These are phyloP conservation scores for Crocidura indochinensis DNA, from an alignment of 2,797 vertebrate species.

Conservation along the genomic window DNA sequence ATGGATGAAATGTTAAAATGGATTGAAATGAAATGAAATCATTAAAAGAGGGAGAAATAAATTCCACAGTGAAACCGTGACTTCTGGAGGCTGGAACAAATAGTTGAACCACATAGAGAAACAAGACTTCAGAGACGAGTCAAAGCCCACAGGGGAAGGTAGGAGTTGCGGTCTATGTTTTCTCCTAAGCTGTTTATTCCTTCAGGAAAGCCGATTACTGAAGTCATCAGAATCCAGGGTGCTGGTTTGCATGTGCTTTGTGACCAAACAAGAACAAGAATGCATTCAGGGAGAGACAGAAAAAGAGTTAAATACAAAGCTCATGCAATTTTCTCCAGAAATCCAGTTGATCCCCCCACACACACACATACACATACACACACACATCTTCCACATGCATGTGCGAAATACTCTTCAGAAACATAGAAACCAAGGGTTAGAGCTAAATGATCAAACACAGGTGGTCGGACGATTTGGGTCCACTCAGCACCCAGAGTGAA, in stretches of 20 bases:
- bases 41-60: background rate
- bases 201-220: background rate
- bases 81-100: background rate
- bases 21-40: constrained; percentile 27
- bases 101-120: background rate
- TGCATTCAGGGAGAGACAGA: background rate
- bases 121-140: background rate
- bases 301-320: too few relatives aligned
- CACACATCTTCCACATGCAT: too few relatives aligned
- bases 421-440: too few relatives aligned
- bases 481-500: too few relatives aligned
- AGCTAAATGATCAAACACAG: too few relatives aligned
- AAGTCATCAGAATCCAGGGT: background rate
- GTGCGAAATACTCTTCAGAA: too few relatives aligned
- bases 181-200: background rate
- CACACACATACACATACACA: too few relatives aligned
- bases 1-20: constrained; percentile 35
- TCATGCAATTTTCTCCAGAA: too few relatives aligned
- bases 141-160: background rate
- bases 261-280: fast-evolving
- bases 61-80: background rate
- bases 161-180: background rate
- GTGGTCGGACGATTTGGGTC: too few relatives aligned
- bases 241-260: fast-evolving
- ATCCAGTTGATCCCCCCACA: too few relatives aligned